Conservation (phyloP, 2,888 invertebrate species). For the Diaperis boleti region DNA sequence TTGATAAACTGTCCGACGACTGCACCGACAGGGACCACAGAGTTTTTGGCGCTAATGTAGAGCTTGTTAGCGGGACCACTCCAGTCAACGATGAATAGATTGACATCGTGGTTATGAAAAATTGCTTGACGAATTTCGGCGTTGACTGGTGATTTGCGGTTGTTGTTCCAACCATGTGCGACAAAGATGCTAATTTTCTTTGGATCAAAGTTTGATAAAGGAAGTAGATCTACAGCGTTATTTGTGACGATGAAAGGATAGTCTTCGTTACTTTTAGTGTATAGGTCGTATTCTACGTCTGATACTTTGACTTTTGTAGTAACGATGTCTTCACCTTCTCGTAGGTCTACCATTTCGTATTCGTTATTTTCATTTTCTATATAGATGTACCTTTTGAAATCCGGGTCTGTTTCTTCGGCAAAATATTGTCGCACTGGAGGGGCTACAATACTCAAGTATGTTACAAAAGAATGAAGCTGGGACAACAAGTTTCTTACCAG, state of each 20-base stretch:
- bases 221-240: constrained; percentile 35
- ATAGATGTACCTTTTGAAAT: constrained; percentile 29
- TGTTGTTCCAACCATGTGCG: constrained; percentile 60
- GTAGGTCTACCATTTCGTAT: constrained; percentile 25
- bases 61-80: constrained; percentile 46
- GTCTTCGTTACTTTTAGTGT: constrained; percentile 45
- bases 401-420: constrained; percentile 24
- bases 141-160: constrained; percentile 52
- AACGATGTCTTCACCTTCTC: not conserved
- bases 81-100: constrained; percentile 62
- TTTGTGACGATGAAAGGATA: constrained; percentile 35
- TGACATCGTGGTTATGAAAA: constrained; percentile 52
- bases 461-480: not conserved
- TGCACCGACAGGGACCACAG: constrained; percentile 52
- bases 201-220: constrained; percentile 45
- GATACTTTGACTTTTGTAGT: constrained; percentile 30
- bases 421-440: constrained; percentile 1
- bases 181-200: constrained; percentile 53
- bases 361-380: constrained; percentile 23
- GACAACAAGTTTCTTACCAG: constrained; percentile 38
- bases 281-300: constrained; percentile 51
- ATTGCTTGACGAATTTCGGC: constrained; percentile 48
- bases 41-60: constrained; percentile 48
- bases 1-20: constrained; percentile 53
- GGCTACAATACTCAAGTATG: not conserved